phyloP scores from a whole-genome alignment of 1,140 invertebrate species.

The Drosophila arawakana region DNA sequence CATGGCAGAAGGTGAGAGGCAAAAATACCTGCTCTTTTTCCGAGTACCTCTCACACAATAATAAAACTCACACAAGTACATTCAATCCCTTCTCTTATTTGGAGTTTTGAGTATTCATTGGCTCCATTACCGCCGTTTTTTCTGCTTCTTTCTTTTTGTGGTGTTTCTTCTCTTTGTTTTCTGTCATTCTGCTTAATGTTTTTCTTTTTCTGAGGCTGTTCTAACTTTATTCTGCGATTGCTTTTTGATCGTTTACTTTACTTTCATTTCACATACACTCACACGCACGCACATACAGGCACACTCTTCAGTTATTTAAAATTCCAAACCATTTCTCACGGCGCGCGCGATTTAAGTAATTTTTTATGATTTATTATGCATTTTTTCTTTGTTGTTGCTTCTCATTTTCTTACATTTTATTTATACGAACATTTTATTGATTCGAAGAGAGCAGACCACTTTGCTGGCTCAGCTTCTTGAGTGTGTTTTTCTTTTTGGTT shows the following conservation, averaged over 20 bases:
- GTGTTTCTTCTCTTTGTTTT: not conserved
- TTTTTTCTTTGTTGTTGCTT: not conserved
- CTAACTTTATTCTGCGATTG: constrained; percentile 18
- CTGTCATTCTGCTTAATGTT: constrained; percentile 9
- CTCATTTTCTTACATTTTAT: constrained; percentile 15
- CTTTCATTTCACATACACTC: constrained; percentile 9
- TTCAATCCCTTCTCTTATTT: constrained; percentile 9
- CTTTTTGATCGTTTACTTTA: constrained; percentile 14
- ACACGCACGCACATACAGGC: no score
- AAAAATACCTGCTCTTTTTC: constrained; percentile 7
- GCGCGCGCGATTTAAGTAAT: constrained; percentile 39
- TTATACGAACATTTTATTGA: constrained; percentile 51
- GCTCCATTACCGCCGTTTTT: constrained; percentile 9
- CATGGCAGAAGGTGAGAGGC: not conserved
- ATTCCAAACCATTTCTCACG: constrained; percentile 51
- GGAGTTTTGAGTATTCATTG: constrained; percentile 12
- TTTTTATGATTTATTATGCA: constrained; percentile 61
- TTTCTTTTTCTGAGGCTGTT: not conserved
- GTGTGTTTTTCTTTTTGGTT: not conserved
- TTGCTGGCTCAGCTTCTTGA: constrained; percentile 24
- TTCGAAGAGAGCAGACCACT: constrained; percentile 15
- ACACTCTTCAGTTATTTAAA: constrained; percentile 10
- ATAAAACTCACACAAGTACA: not conserved
- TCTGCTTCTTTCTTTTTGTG: not conserved
- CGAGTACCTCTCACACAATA: no score